Base-by-base conservation (phyloP, 2,113 vertebrate genomes). In the Steatornis caripensis region DNA sequence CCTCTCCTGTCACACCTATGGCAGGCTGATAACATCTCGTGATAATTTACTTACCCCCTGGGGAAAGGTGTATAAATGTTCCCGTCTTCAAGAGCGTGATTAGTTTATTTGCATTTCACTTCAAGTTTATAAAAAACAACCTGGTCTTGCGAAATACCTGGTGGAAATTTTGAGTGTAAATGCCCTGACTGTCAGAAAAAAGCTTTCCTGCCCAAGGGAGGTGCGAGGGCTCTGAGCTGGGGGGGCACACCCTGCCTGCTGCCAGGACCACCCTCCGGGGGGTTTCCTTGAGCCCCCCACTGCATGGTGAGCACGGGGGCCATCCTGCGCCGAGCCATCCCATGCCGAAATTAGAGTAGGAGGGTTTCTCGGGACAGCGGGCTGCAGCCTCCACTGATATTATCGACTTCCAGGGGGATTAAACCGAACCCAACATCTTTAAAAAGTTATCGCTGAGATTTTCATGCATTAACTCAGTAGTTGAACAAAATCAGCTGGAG, bases 401-500 rank as follows among this genome's bases (percentile, higher is more conserved):
- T 62, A 72, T 76, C 21, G 0, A 41, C 78, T 95, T 75, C 48
- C 85, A 34, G 68, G 49, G 82, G 43, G 36, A 27, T 79, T 90
- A 70, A 92, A 92, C 83, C 10, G 80, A 93, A 89, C 83, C 80
- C 57, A 43, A 46, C 53, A 87, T 94, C 95, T 94, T 71, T 2
- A 53, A 81, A 75, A 93, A 93, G 86, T 70, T 64, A 84, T 92
- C 9, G 2, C 86, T 29, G 62, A 75, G 90, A 66, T 96, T 93
- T 91, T 53, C n/a, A 3, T 48, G 80, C 80, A 76, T 93, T 92
- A 95, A 92, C 92, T 89, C 90, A 48, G 86, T 78, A 70, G 83
- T 19, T 81, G 90, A 93, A 76, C 83, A 90, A 55, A 93, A 87
- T 84, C 83, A 87, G 92, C 64, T 74, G 64, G 79, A 92, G 68